Conservation (phyloP, 2,113 vertebrate species). For the Tachycineta bicolor region DNA sequence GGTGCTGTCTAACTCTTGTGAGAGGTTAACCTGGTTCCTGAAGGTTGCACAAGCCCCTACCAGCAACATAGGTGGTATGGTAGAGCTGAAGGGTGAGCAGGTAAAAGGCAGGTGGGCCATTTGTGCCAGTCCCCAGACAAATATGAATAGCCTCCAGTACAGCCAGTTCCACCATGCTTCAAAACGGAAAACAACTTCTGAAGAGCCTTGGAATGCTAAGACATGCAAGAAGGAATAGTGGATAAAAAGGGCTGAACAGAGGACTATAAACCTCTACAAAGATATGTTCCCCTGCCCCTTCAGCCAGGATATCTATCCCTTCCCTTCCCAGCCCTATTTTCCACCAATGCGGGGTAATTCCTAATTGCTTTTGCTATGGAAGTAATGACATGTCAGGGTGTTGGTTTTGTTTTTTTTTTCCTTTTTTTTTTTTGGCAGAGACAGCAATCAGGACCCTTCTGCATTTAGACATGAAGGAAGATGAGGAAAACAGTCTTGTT, state of each 20-base stretch:
- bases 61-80: not conserved
- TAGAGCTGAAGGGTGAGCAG: not conserved
- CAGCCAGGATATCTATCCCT: not conserved
- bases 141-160: not conserved
- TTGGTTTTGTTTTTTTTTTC: not conserved
- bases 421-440: not conserved
- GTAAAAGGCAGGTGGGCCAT: not conserved
- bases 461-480: not conserved
- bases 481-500: conserved; percentile 42
- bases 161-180: not conserved
- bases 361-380: not conserved
- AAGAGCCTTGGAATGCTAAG: not conserved
- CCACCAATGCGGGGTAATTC: not conserved
- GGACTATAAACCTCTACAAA: not conserved
- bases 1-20: not conserved
- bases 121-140: not conserved
- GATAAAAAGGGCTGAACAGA: not conserved
- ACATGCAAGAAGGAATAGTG: not conserved
- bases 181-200: not conserved
- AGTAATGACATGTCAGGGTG: not conserved
- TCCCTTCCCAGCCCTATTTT: not conserved
- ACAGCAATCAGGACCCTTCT: not conserved
- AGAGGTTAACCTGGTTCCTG: not conserved
- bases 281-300: not conserved
- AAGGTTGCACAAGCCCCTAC: not conserved